Conservation (phyloP, 2,113 vertebrate species). For the Dicentrarchus labrax region DNA sequence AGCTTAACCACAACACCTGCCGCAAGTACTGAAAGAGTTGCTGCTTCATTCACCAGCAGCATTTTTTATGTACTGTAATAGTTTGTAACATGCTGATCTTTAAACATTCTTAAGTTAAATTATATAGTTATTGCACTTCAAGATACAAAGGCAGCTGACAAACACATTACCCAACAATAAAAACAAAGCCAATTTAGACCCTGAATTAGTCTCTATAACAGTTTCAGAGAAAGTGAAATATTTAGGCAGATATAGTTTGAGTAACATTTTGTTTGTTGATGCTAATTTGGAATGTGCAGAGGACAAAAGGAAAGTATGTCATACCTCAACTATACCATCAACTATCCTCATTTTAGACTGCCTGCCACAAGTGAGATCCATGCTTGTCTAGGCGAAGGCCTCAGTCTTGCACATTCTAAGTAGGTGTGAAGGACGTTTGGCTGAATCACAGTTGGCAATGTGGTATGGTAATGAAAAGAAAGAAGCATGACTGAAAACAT, state of each 20-base stretch:
- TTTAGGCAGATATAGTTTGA: slow-evolving; percentile 19
- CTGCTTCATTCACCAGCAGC: slow-evolving; percentile 51
- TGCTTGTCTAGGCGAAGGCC: slow-evolving; percentile 61
- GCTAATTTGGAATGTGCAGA: slow-evolving; percentile 48
- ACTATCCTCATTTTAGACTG: slow-evolving; percentile 33
- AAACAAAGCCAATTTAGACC: slow-evolving; percentile 59
- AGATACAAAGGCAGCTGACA: slow-evolving; percentile 63
- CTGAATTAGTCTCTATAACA: slow-evolving; percentile 45
- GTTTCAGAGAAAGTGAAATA: slow-evolving; percentile 25
- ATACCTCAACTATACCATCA: slow-evolving; percentile 26
- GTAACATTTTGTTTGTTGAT: slow-evolving; percentile 23
- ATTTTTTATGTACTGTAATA: slow-evolving; percentile 46
- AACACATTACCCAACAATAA: slow-evolving; percentile 53
- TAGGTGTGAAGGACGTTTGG: slow-evolving; percentile 64
- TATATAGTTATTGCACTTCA: slow-evolving; percentile 80
- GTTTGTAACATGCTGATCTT: slow-evolving; percentile 57
- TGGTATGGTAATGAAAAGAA: slow-evolving; percentile 52
- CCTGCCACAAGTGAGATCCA: slow-evolving; percentile 40
- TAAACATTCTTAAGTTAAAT: slow-evolving; percentile 77
- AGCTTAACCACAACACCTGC: slow-evolving; percentile 33
- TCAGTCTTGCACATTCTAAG: slow-evolving; percentile 55
- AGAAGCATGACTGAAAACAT: slow-evolving; percentile 57
- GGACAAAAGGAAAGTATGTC: slow-evolving; percentile 35
- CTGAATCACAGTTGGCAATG: slow-evolving; percentile 62
- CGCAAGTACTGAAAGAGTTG: slow-evolving; percentile 38